Evolutionary conservation across 2,888 invertebrate genomes (phyloP), one percentile per base, ranked within the genome.

Genomic region (Scaptomyza tumidula): DNA sequence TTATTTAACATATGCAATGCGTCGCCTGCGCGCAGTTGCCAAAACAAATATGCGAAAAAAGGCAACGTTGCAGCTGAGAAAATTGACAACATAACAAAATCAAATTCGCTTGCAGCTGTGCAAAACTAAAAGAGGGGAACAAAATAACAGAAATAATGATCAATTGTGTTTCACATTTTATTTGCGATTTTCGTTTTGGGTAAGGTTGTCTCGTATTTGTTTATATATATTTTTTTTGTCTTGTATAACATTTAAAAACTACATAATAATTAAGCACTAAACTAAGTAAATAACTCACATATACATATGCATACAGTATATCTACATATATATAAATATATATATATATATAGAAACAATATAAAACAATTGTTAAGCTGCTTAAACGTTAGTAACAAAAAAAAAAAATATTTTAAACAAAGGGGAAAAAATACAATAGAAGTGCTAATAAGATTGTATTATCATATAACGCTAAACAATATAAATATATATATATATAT

Each of bases 211-310:
- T 72, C 50, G 60, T 77, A 64, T 76, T 44, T 44, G 27, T 57
- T 56, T 68, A 61, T 39, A n/a, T 39, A 7, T 39, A n/a, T 39
- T 6, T 35, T 13, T 13, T 46, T 58, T 43, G 54, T 55, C 37
- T 54, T 55, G 48, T 48, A 66, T 86, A 83, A 80, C 86, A 86
- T 71, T 86, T 84, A 86, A 72, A 72, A 75, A 84, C 85, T 86
- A 86, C 78, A 84, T 87, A 83, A 76, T 63, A 83, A 82, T 85
- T 82, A 83, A 87, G 86, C 85, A 77, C 85, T 82, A 83, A 81
- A 81, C 71, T 83, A 87, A 66, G 63, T 57, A 69, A 62, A 66
- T 65, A 59, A 62, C 61, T 58, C 57, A 64, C 67, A 72, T 46
- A 35, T 72, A 48, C 48, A 61, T 33, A 19, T 19, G 19, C 19